Evolutionary conservation across 2,888 invertebrate genomes (phyloP), one percentile per base, ranked within the genome.

Genomic region (Machimus rusticus): DNA sequence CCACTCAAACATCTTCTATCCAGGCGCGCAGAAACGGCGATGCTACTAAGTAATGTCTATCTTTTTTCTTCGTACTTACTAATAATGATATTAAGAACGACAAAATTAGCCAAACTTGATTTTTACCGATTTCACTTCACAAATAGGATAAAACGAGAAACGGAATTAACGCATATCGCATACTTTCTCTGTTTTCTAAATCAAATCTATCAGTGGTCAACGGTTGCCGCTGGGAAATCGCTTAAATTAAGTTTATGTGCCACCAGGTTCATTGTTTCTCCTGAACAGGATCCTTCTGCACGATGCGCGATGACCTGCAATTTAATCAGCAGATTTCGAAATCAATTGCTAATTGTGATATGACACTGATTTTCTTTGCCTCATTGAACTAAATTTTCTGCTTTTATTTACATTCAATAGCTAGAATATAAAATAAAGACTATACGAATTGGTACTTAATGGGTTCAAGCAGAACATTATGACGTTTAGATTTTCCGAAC

Each of bases 131-230:
- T 81, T 81, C 81, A 81, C 81, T 81, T 81, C 81, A 81, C 55
- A 81, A 81, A 81, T 81, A 81, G 81, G 81, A 81, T 81, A 81
- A 81, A 81, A 81, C 51, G 81, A 81, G 81, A 81, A 81, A 55
- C 43, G 34, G 34, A 76, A 37, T 34, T 12, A 79, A 55, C 51
- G 12, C 51, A 31, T 81, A 81, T 31, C 14, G 31, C 81, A 34
- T 31, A 81, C 81, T 81, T 81, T 81, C 81, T 81, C 81, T 81
- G 81, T 81, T 81, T 81, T 81, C 51, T 81, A 81, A 81, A 81
- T 51, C 43, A 81, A 28, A 66, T 66, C 12, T 66, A 66, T 23
- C 66, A 9, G 66, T 66, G 66, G 12, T 28, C 66, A 23, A 28
- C 66, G 66, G 12, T 66, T 66, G 12, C 28, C 9, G 66, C 19